Evolutionary conservation across 2,797 vertebrate species (phyloP).

Genomic region (Urocyon cinereoargenteus): DNA sequence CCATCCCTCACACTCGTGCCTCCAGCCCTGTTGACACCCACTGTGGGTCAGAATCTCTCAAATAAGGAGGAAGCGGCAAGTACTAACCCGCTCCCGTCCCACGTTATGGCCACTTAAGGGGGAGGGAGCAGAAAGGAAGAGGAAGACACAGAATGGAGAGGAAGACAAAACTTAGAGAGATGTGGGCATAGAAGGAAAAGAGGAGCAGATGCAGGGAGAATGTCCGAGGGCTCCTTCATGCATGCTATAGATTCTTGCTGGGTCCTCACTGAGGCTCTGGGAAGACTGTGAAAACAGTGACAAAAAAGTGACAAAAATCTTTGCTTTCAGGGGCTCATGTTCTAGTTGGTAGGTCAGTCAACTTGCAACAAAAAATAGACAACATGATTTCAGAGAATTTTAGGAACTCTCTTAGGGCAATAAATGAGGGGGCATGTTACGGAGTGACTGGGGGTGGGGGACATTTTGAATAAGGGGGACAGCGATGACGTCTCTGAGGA

Average conservation of each 20-base stretch:
- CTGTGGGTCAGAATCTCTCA: background rate
- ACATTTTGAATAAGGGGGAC: background rate
- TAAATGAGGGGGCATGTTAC: background rate
- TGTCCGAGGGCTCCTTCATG: accelerated
- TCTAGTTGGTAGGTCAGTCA: background rate
- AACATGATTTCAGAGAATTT: background rate
- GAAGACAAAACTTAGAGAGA: background rate
- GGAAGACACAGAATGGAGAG: background rate
- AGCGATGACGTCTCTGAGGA: background rate
- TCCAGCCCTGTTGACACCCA: background rate
- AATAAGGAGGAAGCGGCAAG: background rate
- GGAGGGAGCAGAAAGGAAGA: background rate
- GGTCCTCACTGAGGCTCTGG: background rate
- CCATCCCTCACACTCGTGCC: accelerated
- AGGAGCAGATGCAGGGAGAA: background rate
- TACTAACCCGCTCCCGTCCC: background rate
- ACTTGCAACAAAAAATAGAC: background rate
- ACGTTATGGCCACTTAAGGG: background rate
- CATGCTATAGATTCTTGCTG: background rate
- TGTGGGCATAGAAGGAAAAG: background rate
- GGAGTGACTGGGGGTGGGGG: too few relatives aligned
- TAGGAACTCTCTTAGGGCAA: background rate
- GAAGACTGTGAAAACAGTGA: background rate
- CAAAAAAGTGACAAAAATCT: too few relatives aligned
- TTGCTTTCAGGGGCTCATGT: background rate